These are phyloP conservation scores for Rhaphigaster nebulosa DNA, from an alignment of 2,888 invertebrate species.

Conservation along the genomic window DNA sequence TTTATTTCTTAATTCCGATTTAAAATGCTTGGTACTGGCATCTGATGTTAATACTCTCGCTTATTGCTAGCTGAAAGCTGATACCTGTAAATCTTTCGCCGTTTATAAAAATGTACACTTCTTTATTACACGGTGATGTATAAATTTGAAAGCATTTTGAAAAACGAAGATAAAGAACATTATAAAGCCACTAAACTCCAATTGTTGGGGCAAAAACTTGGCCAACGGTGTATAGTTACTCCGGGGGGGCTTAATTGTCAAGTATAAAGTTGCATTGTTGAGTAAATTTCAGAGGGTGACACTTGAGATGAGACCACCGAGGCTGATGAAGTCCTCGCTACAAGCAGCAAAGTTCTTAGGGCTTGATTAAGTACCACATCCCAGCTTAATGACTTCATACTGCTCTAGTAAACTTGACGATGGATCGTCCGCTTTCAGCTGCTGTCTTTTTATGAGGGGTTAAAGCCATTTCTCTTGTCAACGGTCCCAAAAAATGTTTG, in stretches of 20 bases:
- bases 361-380: background rate
- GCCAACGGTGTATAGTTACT: background rate
- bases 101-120: too few relatives aligned
- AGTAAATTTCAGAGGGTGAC: background rate
- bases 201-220: background rate
- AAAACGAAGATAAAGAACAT: background rate
- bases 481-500: too few relatives aligned
- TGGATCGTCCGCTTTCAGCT: background rate
- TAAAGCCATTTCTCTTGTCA: background rate
- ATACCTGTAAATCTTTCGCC: too few relatives aligned
- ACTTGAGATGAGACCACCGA: background rate
- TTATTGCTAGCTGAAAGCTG: too few relatives aligned
- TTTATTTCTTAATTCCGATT: too few relatives aligned
- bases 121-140: too few relatives aligned
- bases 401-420: background rate
- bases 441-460: background rate
- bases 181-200: background rate
- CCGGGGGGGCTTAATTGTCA: background rate
- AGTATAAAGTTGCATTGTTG: constrained; percentile 36
- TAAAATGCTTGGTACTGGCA: too few relatives aligned
- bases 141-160: too few relatives aligned
- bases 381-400: background rate
- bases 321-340: background rate
- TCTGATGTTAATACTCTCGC: too few relatives aligned
- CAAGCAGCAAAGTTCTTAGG: background rate